phyloP scores from a whole-genome alignment of 2,113 vertebrate genomes.

The Anolis sagrei region DNA sequence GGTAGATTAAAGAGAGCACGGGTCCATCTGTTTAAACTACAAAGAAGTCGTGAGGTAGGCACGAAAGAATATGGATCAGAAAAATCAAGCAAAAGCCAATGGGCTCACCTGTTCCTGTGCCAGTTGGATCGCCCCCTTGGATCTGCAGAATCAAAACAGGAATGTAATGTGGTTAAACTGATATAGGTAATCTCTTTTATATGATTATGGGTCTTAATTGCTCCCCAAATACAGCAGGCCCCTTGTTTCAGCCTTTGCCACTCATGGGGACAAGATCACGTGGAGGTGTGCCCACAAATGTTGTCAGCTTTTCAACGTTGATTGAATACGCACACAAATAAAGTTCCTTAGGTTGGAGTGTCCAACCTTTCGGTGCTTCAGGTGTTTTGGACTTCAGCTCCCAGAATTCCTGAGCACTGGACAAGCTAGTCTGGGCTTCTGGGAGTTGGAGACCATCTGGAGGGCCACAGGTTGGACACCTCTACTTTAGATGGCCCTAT shows the following conservation, averaged over 20 bases:
- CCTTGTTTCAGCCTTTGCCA: no score
- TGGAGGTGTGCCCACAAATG: not conserved
- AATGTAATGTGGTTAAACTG: not conserved
- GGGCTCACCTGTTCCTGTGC: slow-evolving; percentile 90
- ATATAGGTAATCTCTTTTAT: not conserved
- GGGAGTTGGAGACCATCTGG: no score
- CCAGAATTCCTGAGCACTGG: no score
- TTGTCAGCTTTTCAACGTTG: no score
- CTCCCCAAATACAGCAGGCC: no score
- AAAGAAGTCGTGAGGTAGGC: not conserved
- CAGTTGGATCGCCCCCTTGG: slow-evolving; percentile 96
- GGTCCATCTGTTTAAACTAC: not conserved
- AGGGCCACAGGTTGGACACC: no score
- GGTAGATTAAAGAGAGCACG: no score
- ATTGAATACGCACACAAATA: no score
- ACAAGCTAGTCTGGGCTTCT: no score
- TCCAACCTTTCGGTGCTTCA: not conserved
- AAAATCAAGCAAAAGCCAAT: not conserved
- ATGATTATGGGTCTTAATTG: no score
- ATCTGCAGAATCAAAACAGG: slow-evolving; percentile 80
- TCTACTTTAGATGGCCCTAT: no score
- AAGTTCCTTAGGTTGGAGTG: not conserved
- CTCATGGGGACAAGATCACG: no score
- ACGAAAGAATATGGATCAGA: not conserved
- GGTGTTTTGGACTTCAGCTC: not conserved